phyloP scores from a whole-genome alignment of 2,797 vertebrate species.

The Peromyscus aztecus region DNA sequence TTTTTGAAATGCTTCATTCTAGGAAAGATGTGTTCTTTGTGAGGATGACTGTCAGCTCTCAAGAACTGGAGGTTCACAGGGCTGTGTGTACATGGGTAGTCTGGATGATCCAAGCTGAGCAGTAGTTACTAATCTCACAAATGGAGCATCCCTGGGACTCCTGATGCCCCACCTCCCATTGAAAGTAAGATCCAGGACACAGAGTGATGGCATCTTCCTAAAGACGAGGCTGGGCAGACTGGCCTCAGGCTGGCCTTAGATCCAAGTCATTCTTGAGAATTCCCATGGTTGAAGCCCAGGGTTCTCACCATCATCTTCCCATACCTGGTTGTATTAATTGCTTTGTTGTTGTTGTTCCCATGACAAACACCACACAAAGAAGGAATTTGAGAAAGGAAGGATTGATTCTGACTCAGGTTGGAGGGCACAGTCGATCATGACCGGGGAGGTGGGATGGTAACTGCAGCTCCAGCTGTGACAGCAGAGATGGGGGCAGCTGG shows the following conservation, averaged over 20 bases:
- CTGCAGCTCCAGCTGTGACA: background rate
- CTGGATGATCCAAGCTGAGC: constrained; percentile 49
- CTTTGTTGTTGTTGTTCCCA: background rate
- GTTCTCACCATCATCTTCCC: background rate
- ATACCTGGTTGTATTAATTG: background rate
- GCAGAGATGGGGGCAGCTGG: background rate
- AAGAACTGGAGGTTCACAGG: constrained; percentile 70
- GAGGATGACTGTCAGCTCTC: constrained; percentile 63
- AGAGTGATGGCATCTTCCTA: background rate
- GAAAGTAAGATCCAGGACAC: background rate
- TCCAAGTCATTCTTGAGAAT: background rate
- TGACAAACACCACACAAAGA: background rate
- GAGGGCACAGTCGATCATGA: background rate
- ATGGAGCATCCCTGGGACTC: constrained; percentile 23
- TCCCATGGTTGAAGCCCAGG: background rate
- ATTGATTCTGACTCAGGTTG: background rate
- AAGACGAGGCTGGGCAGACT: background rate
- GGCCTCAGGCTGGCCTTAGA: background rate
- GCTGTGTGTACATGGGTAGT: constrained; percentile 65
- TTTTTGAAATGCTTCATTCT: constrained; percentile 83
- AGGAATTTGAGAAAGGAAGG: background rate
- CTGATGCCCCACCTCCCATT: constrained; percentile 37
- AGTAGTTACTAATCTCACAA: constrained; percentile 66
- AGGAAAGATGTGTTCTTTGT: constrained; percentile 78
- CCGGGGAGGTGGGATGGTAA: background rate